These are phyloP conservation scores for Thyatira batis DNA, from an alignment of 2,888 invertebrate species.

Conservation along the genomic window DNA sequence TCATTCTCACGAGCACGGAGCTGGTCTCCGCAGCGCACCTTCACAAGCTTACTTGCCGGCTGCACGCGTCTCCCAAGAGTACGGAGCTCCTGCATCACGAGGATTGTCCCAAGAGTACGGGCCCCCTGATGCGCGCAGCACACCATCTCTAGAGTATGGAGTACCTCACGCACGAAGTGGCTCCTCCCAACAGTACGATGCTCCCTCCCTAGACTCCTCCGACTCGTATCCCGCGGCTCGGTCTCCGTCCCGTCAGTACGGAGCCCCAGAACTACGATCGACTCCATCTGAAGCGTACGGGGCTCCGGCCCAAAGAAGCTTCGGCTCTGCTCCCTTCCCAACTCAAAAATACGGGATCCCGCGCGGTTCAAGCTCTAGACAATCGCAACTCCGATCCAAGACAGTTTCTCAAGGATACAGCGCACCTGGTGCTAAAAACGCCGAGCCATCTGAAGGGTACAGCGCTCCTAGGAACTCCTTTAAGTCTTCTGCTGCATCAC, in stretches of 20 bases:
- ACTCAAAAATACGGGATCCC: conserved; percentile 48
- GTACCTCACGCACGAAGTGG: conserved; percentile 15
- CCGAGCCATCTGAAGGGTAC: conserved; percentile 42
- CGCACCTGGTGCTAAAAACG: conserved; percentile 37
- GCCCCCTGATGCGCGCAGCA: conserved; percentile 12
- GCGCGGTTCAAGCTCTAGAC: conserved; percentile 29
- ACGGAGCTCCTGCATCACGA: background rate
- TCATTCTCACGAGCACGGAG: conserved; percentile 7
- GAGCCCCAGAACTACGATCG: conserved; percentile 44
- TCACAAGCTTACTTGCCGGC: background rate
- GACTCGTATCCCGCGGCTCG: conserved; percentile 30
- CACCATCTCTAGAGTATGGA: conserved; percentile 9
- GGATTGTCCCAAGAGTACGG: background rate
- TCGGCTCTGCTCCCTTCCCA: conserved; percentile 28
- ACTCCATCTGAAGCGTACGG: conserved; percentile 50
- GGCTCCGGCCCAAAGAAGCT: conserved; percentile 39
- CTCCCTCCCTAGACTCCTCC: conserved; percentile 14
- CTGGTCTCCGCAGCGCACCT: background rate
- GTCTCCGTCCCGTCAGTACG: conserved; percentile 38
- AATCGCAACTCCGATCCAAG: conserved; percentile 23
- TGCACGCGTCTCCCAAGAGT: background rate
- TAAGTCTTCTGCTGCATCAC: conserved; percentile 35
- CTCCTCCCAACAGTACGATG: conserved; percentile 36
- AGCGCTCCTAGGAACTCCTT: conserved; percentile 44
- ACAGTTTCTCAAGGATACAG: conserved; percentile 51